Conservation (phyloP, 2,113 vertebrate genomes). For the Phoenicopterus ruber region DNA sequence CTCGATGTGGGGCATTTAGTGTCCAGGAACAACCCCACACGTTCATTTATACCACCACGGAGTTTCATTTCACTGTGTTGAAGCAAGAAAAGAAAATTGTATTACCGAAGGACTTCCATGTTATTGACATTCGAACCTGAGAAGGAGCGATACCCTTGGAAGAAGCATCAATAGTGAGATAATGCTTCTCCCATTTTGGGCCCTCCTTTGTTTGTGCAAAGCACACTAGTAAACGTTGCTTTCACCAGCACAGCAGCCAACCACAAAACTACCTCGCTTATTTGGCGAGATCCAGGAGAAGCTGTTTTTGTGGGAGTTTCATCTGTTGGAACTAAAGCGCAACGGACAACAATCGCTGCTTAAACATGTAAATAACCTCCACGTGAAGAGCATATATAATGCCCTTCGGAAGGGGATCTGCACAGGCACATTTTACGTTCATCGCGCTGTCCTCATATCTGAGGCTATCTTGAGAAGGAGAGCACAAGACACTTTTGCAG, state of each 20-base stretch:
- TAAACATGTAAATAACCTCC: background rate
- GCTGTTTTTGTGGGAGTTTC: background rate
- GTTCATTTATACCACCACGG: rapidly evolving
- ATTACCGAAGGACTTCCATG: background rate
- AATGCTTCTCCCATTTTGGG: background rate
- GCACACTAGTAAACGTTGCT: background rate
- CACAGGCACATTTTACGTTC: background rate
- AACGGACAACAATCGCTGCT: background rate
- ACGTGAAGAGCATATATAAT: rapidly evolving
- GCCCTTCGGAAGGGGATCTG: background rate
- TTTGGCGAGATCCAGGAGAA: background rate
- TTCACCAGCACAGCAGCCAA: background rate
- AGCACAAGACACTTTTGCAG: background rate
- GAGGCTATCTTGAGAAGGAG: background rate
- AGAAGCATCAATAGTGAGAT: background rate
- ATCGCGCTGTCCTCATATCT: background rate
- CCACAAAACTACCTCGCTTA: background rate
- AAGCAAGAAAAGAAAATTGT: background rate
- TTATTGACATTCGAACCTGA: background rate
- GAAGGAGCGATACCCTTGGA: background rate
- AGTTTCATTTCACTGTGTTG: background rate
- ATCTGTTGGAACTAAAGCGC: background rate
- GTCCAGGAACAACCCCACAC: background rate
- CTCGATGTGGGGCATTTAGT: background rate
- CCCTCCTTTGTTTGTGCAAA: background rate